Percentiles rank a stretch among this genome's conserved stretches.
These are phyloP conservation scores for Euglossa dilemma DNA, from an alignment of 1,140 invertebrate species.

Conservation along the genomic window DNA sequence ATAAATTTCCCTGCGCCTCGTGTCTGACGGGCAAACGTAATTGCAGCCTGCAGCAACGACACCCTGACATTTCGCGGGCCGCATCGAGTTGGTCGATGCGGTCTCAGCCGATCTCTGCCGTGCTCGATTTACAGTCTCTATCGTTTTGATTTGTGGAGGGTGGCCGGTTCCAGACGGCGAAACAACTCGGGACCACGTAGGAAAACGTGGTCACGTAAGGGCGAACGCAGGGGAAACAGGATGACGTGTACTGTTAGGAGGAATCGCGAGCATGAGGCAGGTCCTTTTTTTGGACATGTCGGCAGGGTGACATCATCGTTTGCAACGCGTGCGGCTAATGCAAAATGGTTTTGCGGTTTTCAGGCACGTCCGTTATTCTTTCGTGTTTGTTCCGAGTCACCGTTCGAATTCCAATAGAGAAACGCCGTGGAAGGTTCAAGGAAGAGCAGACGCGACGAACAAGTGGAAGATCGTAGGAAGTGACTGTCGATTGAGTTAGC, in stretches of 20 bases:
- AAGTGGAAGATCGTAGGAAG: background rate
- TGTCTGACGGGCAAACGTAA: background rate
- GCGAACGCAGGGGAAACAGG: background rate
- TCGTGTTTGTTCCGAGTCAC: conserved; percentile 14
- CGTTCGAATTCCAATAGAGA: conserved; percentile 35
- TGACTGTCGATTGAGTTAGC: no score
- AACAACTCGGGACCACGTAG: background rate
- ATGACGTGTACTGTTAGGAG: conserved; percentile 54
- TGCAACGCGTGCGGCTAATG: conserved; percentile 62
- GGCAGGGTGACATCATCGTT: conserved; percentile 64
- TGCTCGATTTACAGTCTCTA: conserved; percentile 25
- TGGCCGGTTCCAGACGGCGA: background rate
- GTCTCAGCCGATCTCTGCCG: background rate
- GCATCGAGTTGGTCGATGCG: background rate
- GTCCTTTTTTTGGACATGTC: conserved; percentile 52
- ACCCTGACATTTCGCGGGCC: conserved; percentile 35
- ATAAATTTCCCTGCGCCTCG: background rate
- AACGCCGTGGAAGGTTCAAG: background rate
- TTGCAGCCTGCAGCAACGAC: conserved; percentile 1
- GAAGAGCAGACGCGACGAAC: background rate
- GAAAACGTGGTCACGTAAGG: conserved; percentile 24
- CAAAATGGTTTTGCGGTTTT: conserved; percentile 67
- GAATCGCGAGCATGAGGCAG: conserved; percentile 22
- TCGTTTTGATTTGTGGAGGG: conserved; percentile 32
- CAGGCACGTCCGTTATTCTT: conserved; percentile 61